Conservation (phyloP, 2,888 invertebrate species). For the Leptinotarsa juncta region DNA sequence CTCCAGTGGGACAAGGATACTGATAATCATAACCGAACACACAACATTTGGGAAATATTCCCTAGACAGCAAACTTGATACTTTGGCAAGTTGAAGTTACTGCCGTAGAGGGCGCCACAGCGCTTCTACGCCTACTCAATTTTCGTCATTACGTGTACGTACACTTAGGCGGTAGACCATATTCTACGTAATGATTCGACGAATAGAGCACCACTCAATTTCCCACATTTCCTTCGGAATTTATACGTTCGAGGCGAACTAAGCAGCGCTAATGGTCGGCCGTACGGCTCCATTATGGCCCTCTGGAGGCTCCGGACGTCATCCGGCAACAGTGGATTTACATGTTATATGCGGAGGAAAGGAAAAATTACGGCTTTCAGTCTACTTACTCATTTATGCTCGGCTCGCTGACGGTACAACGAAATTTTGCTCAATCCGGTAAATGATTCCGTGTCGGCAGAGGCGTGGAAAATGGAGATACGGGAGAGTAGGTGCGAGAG, state of each 20-base stretch:
- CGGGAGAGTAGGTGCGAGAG: neutral
- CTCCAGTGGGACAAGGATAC: neutral
- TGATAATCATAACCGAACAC: neutral
- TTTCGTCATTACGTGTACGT: conserved; percentile 5
- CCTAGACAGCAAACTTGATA: neutral
- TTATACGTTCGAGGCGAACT: conserved; percentile 41
- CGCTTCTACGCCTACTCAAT: neutral
- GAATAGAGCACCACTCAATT: conserved; percentile 15
- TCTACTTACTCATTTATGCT: conserved; percentile 45
- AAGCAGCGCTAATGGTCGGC: conserved; percentile 52
- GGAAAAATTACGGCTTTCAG: conserved; percentile 47
- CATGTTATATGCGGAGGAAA: conserved; percentile 47
- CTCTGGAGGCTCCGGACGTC: conserved; percentile 46
- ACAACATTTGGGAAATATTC: neutral
- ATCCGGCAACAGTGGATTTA: conserved; percentile 48
- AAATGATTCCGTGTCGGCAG: neutral
- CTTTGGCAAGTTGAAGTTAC: neutral
- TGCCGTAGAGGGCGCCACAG: conserved; percentile 1
- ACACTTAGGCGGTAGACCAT: conserved; percentile 8
- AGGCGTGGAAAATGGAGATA: neutral
- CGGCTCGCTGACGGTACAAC: conserved; percentile 4
- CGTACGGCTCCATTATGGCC: conserved; percentile 48
- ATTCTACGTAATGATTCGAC: conserved; percentile 6
- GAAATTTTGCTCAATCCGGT: conserved; percentile 6
- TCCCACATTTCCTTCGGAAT: conserved; percentile 15